phyloP scores from a whole-genome alignment of 2,888 invertebrate species.

The Rotaria magnacalcarata region DNA sequence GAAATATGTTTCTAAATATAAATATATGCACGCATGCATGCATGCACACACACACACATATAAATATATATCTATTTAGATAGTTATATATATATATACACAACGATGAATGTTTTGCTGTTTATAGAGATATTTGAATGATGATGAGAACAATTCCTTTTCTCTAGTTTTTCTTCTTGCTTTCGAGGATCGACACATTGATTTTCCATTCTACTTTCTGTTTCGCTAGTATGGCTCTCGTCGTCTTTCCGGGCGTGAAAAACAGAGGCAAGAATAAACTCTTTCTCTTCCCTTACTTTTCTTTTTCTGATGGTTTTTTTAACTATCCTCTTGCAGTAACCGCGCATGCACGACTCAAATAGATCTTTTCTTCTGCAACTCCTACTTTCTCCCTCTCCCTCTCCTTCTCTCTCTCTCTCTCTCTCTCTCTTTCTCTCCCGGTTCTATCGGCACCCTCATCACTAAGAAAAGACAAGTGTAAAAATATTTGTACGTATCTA shows the following conservation, averaged over 20 bases:
- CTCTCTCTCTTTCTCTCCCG: neutral
- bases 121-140: neutral
- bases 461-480: conserved; percentile 10
- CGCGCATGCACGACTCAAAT: neutral
- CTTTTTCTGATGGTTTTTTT: neutral
- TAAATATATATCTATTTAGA: no score
- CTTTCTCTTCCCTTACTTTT: neutral
- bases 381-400: neutral
- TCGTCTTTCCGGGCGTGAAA: conserved; percentile 19
- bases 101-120: neutral
- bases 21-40: neutral
- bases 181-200: neutral
- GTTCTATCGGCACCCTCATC: neutral
- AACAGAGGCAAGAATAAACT: neutral
- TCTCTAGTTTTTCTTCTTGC: neutral
- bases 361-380: neutral
- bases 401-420: neutral
- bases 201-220: conserved; percentile 9
- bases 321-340: neutral
- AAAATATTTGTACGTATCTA: conserved; percentile 10
- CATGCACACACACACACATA: no score
- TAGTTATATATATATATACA: neutral
- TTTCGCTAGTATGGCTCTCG: neutral
- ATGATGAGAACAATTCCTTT: conserved; percentile 4
- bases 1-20: neutral